phyloP scores from a whole-genome alignment of 2,113 vertebrate species.

The Syrrhaptes paradoxus region DNA sequence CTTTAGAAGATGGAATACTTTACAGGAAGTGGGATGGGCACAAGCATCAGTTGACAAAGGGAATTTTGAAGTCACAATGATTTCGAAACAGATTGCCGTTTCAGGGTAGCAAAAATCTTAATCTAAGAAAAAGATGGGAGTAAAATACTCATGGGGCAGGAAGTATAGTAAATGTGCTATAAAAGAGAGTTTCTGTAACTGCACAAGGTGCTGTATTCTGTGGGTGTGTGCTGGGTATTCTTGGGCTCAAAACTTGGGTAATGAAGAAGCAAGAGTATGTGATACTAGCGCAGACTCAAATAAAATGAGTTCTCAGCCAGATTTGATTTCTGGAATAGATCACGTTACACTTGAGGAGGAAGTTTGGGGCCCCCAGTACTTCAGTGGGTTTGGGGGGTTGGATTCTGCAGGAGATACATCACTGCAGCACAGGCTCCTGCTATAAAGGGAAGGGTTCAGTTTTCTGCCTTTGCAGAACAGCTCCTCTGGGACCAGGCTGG shows the following conservation, averaged over 20 bases:
- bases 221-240: not conserved
- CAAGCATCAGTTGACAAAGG: not conserved
- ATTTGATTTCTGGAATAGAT: not conserved
- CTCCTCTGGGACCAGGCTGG: not conserved
- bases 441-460: not conserved
- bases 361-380: not conserved
- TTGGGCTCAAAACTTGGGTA: not conserved
- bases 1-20: not conserved
- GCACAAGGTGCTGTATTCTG: not conserved
- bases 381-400: rapidly evolving
- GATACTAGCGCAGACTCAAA: not conserved
- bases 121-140: not conserved
- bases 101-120: not conserved
- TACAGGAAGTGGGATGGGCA: not conserved
- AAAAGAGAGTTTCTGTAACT: not conserved
- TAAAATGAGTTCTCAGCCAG: not conserved
- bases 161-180: not conserved
- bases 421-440: rapidly evolving
- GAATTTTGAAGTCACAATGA: not conserved
- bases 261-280: not conserved
- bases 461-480: not conserved
- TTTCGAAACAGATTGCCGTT: not conserved
- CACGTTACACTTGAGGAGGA: not conserved
- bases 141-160: not conserved
- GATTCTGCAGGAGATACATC: not conserved